phyloP scores from a whole-genome alignment of 2,797 vertebrate species.

The Pangasius mekongensis region DNA sequence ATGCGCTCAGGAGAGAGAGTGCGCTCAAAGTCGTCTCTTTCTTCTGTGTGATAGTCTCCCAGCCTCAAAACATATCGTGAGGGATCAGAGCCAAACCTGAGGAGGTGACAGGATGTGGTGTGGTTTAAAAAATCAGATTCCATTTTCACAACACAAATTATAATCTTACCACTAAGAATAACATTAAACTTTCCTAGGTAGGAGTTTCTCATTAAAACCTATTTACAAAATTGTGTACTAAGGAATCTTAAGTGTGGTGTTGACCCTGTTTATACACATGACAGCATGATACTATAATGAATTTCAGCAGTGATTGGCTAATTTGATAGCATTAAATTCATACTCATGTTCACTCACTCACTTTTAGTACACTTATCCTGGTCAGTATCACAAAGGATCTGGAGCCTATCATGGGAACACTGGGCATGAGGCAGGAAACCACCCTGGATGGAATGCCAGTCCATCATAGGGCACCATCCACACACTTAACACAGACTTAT shows the following conservation, averaged over 20 bases:
- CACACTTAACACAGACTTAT: background rate
- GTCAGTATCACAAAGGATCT: background rate
- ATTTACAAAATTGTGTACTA: background rate
- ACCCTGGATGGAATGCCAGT: background rate
- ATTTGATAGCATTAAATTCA: background rate
- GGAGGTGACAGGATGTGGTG: background rate
- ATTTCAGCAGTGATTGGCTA: background rate
- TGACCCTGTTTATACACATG: background rate
- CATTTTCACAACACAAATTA: background rate
- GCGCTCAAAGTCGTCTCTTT: slow-evolving; percentile 85
- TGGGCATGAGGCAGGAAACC: too few species aligned
- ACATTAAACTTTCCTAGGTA: background rate
- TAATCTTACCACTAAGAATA: background rate
- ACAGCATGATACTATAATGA: background rate
- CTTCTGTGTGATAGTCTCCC: slow-evolving; percentile 84
- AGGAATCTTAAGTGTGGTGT: background rate
- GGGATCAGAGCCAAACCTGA: slow-evolving; percentile 82
- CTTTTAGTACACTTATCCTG: background rate
- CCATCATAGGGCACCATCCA: background rate
- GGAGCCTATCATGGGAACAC: background rate
- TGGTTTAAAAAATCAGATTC: background rate
- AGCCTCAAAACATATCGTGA: slow-evolving; percentile 80
- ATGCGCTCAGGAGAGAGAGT: slow-evolving; percentile 80
- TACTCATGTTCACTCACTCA: background rate
- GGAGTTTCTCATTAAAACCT: background rate